Base-by-base conservation (phyloP, 2,888 invertebrate species). In the Fragum fragum region DNA sequence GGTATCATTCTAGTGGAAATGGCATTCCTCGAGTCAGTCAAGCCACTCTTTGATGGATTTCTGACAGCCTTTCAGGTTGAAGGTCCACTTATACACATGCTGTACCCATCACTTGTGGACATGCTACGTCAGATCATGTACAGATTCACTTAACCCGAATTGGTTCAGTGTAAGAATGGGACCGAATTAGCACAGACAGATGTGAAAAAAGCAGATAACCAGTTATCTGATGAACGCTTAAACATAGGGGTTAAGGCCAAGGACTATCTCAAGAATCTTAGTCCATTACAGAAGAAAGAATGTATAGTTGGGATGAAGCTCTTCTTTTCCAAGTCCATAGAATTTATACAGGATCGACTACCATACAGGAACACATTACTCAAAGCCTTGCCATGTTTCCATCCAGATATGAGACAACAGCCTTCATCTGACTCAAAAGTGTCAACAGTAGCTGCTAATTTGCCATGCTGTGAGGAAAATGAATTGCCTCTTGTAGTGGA, bases 1-100 rank as follows among this genome's bases (percentile, higher is more conserved):
- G 53, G 71, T 55, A 71, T 55, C 53, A 53, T 53, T 53, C 55
- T 71, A 55, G 71, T 71, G 29, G 71, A 71, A 71, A 71, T 71
- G 71, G 55, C 55, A 55, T 71, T 52, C 32, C 71, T 71, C 14
- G 71, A 71, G 36, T n/a, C n/a, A n/a, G n/a, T n/a, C n/a, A n/a
- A n/a, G n/a, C n/a, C n/a, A n/a, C 36, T 36, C 39, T 69, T 23
- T 69, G 42, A 69, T 39, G 42, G 42, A 42, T 42, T 69, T 69
- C 47, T 69, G 32, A 63, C 63, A 29, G 63, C 63, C 63, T 47
- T 63, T 63, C 63, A 63, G 32, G 63, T 63, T 63, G 63, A 63
- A 63, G 63, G 32, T 63, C 63, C 63, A 42, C 47, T 69, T 69
- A 69, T 69, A 42, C 69, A 69, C 69, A 16, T 69, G 69, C 69